Evolutionary conservation across 2,113 vertebrate species (phyloP).

Genomic region (Cochlearius cochlearius): DNA sequence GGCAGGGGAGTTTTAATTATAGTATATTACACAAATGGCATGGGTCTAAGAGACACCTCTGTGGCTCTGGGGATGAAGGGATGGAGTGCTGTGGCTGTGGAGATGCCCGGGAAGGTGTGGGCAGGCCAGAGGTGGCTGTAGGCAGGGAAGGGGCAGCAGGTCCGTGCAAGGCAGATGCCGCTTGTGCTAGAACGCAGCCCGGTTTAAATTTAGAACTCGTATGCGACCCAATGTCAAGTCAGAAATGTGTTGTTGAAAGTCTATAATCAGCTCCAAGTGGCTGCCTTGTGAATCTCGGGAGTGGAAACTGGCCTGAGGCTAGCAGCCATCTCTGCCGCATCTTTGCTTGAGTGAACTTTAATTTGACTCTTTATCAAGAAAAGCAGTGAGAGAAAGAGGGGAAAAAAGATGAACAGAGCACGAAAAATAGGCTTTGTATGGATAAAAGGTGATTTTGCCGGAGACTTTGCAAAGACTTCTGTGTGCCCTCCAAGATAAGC

Average conservation of each 20-base stretch:
- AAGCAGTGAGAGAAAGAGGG: neutral
- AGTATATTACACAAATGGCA: neutral
- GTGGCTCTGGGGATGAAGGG: neutral
- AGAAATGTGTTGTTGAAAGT: constrained; percentile 32
- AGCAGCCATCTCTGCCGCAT: neutral
- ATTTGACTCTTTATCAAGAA: constrained; percentile 58
- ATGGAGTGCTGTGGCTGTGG: neutral
- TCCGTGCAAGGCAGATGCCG: neutral
- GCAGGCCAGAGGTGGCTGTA: neutral
- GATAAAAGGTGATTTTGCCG: neutral
- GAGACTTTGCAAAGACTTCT: neutral
- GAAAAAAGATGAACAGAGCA: neutral
- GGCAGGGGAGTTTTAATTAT: neutral
- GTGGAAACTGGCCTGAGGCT: constrained; percentile 55
- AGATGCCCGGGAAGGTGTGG: neutral
- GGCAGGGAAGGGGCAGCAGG: neutral
- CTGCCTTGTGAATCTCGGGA: constrained; percentile 56
- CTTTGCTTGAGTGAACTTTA: constrained; percentile 53
- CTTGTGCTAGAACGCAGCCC: neutral
- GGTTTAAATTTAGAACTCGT: constrained; percentile 42
- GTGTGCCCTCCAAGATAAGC: neutral
- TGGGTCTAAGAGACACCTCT: neutral
- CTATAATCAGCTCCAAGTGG: constrained; percentile 43
- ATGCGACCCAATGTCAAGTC: constrained; percentile 1
- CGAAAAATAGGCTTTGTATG: neutral